Evolutionary conservation across 2,113 vertebrate genomes (phyloP).

Genomic region (Tretioscincus oriximinensis): DNA sequence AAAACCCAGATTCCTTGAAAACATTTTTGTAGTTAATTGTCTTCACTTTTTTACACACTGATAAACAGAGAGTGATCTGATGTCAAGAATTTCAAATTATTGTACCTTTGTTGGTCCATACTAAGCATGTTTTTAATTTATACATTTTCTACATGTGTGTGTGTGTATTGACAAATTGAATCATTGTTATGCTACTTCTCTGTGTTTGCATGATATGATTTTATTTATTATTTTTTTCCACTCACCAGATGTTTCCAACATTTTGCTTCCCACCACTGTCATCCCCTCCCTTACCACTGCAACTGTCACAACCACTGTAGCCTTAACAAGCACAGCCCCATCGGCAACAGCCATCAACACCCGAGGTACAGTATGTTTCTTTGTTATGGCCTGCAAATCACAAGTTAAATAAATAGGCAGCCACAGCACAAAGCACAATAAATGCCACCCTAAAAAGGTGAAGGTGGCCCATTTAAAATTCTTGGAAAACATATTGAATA

Average conservation of each 20-base stretch:
- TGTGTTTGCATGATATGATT: constrained; percentile 84
- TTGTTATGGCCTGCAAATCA: constrained; percentile 73
- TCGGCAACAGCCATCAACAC: constrained; percentile 83
- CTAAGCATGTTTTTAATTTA: constrained; percentile 71
- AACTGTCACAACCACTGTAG: constrained; percentile 89
- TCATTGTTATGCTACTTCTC: constrained; percentile 72
- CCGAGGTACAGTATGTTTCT: constrained; percentile 92
- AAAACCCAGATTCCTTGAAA: constrained; percentile 50
- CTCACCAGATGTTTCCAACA: constrained; percentile 93
- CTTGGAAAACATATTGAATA: constrained; percentile 13
- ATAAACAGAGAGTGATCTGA: constrained; percentile 72
- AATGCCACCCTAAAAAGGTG: constrained; percentile 11
- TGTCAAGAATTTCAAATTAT: constrained; percentile 70
- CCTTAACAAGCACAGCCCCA: constrained; percentile 87
- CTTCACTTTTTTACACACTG: constrained; percentile 36
- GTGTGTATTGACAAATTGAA: constrained; percentile 75
- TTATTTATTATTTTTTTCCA: constrained; percentile 86
- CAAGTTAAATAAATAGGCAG: constrained; percentile 37
- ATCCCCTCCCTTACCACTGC: constrained; percentile 90
- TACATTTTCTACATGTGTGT: constrained; percentile 68
- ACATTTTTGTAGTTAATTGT: constrained; percentile 4
- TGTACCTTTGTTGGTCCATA: constrained; percentile 69
- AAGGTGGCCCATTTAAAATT: constrained; percentile 9
- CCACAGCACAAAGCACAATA: constrained; percentile 8
- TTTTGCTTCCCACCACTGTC: constrained; percentile 93